Percentiles rank a stretch among this genome's conserved stretches.
These are phyloP conservation scores for Eubucco bourcierii DNA, from an alignment of 2,113 vertebrate species.

Conservation along the genomic window DNA sequence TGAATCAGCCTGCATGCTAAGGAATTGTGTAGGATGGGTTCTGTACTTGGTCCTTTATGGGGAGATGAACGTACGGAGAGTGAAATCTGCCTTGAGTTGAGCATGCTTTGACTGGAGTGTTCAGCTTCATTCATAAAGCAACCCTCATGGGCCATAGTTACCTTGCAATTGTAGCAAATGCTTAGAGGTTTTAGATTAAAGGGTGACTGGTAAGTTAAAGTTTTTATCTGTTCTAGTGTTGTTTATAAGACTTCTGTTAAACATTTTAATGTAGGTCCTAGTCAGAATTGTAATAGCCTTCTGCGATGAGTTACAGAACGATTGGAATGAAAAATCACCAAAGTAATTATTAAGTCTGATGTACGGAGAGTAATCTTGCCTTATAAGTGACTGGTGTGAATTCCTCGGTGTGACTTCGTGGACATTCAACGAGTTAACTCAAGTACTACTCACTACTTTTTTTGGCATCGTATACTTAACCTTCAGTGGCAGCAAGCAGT, in stretches of 20 bases:
- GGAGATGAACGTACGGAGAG: accelerated
- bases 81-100: neutral
- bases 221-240: neutral
- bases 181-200: neutral
- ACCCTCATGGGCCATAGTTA: neutral
- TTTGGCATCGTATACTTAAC: conserved; percentile 64
- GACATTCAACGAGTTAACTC: neutral
- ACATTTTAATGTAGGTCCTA: neutral
- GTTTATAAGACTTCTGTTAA: neutral
- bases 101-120: neutral
- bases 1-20: neutral
- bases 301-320: accelerated
- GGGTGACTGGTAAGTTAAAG: neutral
- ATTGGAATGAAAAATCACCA: neutral
- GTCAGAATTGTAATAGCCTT: neutral
- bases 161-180: neutral
- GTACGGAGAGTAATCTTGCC: accelerated
- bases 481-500: conserved; percentile 56
- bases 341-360: neutral
- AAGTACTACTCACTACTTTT: neutral
- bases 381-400: neutral
- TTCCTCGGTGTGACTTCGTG: neutral
- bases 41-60: neutral
- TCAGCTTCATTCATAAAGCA: neutral
- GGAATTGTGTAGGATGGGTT: neutral